These are phyloP conservation scores for Trimorus sp. DNA, from an alignment of 2,888 invertebrate species.

Conservation along the genomic window DNA sequence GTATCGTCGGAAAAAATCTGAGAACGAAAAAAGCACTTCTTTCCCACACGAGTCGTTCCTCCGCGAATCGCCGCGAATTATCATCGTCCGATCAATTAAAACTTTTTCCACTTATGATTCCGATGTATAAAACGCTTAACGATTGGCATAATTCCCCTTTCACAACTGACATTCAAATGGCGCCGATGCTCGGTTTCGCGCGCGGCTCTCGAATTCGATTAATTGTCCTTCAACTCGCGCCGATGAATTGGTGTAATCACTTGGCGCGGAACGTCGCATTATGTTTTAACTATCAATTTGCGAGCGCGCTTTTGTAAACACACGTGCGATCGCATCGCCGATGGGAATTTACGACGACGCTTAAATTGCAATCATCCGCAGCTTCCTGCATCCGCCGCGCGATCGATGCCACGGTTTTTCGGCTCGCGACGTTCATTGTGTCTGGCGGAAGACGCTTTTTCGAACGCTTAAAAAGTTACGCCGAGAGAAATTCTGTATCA, in stretches of 20 bases:
- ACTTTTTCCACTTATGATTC: too few species aligned
- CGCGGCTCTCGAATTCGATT: constrained; percentile 35
- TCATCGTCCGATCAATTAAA: too few species aligned
- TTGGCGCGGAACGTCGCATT: constrained; percentile 23
- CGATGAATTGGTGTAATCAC: constrained; percentile 38
- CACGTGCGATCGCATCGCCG: constrained; percentile 3
- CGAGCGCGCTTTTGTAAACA: constrained; percentile 24
- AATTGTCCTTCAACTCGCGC: constrained; percentile 33
- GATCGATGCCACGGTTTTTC: background rate
- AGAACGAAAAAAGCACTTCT: too few species aligned
- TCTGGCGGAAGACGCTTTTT: too few species aligned
- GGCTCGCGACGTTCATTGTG: too few species aligned
- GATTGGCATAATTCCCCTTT: constrained; percentile 22
- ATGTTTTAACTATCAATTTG: constrained; percentile 28
- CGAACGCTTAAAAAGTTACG: too few species aligned
- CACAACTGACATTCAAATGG: constrained; percentile 52
- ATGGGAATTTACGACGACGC: constrained; percentile 20
- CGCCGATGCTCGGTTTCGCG: constrained; percentile 40
- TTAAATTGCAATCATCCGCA: constrained; percentile 20
- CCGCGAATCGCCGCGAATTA: too few species aligned
- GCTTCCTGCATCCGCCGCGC: constrained; percentile 6
- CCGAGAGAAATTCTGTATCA: too few species aligned
- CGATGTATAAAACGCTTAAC: too few species aligned
- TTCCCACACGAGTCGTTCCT: too few species aligned
- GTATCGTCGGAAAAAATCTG: too few species aligned